Conservation (phyloP, 2,113 vertebrate species). For the Apteryx mantelli region DNA sequence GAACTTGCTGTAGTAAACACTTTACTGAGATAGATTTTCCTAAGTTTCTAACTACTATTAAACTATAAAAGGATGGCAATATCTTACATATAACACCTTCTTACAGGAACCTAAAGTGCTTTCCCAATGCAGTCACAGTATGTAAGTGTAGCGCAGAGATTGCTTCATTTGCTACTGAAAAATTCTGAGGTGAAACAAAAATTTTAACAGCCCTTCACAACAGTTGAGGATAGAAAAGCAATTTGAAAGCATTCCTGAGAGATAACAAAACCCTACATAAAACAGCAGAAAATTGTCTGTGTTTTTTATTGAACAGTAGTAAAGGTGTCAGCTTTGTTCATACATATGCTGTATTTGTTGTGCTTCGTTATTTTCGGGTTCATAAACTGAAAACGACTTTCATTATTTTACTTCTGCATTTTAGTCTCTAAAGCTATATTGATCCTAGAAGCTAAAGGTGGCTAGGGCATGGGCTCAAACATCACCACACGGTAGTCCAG, state of each 20-base stretch:
- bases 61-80: background rate
- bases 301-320: background rate
- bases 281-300: background rate
- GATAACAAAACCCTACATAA: background rate
- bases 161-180: background rate
- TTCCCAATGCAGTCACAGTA: background rate
- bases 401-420: background rate
- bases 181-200: background rate
- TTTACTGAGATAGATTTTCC: background rate
- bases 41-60: background rate
- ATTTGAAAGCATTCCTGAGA: background rate
- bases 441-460: accelerated
- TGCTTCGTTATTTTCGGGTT: background rate
- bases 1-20: background rate
- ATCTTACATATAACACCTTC: background rate
- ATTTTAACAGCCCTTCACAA: background rate
- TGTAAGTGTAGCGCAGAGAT: background rate
- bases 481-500: accelerated
- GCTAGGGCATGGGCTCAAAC: background rate
- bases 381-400: background rate
- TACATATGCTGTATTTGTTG: accelerated
- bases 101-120: background rate
- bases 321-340: background rate
- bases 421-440: background rate
- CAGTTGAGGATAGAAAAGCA: background rate